Evolutionary conservation across 2,113 vertebrate genomes (phyloP).

Genomic region (Bothrops jararaca): DNA sequence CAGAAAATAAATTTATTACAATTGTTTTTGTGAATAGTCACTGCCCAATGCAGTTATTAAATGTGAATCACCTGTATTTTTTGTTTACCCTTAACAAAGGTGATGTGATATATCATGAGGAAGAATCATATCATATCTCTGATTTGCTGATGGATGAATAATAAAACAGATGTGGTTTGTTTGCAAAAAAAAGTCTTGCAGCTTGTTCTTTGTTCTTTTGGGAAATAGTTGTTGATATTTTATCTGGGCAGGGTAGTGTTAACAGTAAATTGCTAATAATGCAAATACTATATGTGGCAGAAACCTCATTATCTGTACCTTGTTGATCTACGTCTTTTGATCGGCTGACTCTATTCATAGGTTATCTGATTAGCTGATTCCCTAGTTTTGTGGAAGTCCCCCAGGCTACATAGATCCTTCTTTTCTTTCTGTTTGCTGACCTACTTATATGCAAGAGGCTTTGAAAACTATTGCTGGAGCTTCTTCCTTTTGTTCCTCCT

Average conservation of each 20-base stretch:
- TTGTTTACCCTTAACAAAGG: background rate
- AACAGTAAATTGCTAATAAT: background rate
- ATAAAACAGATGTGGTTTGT: background rate
- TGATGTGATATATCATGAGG: background rate
- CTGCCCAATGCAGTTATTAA: background rate
- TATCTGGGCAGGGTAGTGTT: conserved; percentile 16
- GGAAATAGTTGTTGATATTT: conserved; percentile 20
- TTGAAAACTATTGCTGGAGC: background rate
- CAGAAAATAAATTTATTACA: background rate
- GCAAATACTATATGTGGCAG: background rate
- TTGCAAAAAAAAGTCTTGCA: conserved; percentile 21
- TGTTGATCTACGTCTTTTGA: background rate
- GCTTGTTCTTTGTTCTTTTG: conserved; percentile 17
- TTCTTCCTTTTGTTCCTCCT: conserved; percentile 29
- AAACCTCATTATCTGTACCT: background rate
- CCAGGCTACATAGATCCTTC: background rate
- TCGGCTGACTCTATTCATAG: background rate
- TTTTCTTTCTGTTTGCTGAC: conserved; percentile 9
- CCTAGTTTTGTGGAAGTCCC: background rate
- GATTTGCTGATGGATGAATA: background rate
- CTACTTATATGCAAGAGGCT: conserved; percentile 11
- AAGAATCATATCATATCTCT: fast-evolving
- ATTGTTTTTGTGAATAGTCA: background rate
- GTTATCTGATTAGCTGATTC: background rate
- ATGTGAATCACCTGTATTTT: background rate